Conservation (phyloP, 2,888 invertebrate species). For the Frankliniella fusca region DNA sequence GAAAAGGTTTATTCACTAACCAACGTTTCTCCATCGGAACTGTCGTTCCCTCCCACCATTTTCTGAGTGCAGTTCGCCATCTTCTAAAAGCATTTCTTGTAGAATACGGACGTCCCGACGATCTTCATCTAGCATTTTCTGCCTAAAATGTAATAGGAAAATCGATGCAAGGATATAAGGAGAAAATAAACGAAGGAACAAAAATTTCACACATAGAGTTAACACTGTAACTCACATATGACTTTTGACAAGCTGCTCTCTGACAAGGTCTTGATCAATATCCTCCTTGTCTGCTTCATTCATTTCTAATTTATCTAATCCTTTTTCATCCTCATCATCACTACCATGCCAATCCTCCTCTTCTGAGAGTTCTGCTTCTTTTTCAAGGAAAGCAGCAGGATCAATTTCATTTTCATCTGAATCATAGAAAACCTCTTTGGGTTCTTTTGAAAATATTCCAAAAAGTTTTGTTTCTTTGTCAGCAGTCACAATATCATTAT, state of each 20-base stretch:
- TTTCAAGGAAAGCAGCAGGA: slow-evolving; percentile 73
- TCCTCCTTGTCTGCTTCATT: slow-evolving; percentile 82
- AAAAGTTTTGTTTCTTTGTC: slow-evolving; percentile 38
- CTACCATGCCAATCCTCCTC: slow-evolving; percentile 73
- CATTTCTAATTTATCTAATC: slow-evolving; percentile 71
- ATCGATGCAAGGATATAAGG: slow-evolving; percentile 8
- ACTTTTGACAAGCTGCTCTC: slow-evolving; percentile 74
- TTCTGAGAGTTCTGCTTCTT: slow-evolving; percentile 88
- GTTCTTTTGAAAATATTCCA: slow-evolving; percentile 42
- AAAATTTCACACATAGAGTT: background rate
- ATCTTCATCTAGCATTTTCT: slow-evolving; percentile 81
- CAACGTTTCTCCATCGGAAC: slow-evolving; percentile 81
- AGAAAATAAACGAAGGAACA: slow-evolving; percentile 25
- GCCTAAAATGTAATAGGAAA: slow-evolving; percentile 50
- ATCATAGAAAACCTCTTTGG: slow-evolving; percentile 64
- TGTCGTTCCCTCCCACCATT: slow-evolving; percentile 71
- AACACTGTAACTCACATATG: slow-evolving; percentile 63
- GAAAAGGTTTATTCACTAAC: slow-evolving; percentile 45
- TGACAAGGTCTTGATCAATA: slow-evolving; percentile 72
- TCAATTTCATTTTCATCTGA: slow-evolving; percentile 78
- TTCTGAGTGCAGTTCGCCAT: slow-evolving; percentile 77
- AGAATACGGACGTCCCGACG: slow-evolving; percentile 75
- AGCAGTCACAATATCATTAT: slow-evolving; percentile 45
- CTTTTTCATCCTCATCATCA: slow-evolving; percentile 80
- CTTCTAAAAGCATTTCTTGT: slow-evolving; percentile 83